Base-by-base conservation (phyloP, 2,888 invertebrate genomes). In the Platycheirus rosarum region DNA sequence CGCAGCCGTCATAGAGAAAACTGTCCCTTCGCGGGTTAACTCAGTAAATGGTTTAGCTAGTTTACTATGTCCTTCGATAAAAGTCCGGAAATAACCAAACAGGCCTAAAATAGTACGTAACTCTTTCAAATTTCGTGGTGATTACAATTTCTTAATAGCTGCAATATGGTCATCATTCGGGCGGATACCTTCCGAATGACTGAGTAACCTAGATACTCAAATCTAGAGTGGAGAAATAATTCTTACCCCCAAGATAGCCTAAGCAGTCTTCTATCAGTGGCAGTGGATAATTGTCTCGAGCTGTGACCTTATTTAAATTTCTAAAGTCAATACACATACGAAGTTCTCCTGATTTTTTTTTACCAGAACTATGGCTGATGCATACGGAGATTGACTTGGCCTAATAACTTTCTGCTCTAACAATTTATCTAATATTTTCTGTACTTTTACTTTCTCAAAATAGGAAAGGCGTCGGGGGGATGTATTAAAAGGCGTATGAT, bases 201-300 rank as follows among this genome's bases (percentile, higher is more conserved):
- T 9, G 42, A 60, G 37, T 85, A 80, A 23, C 85, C 85, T 11
- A 86, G 51, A 66, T 84, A 86, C 37, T 77, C 73, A 85, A 42
- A n/a, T 35, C 85, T 7, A 85, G 46, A 6, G 68, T 14, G 5
- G 71, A 51, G n/a, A 84, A 85, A 40, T 75, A 78, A 9, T 48
- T 51, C 29, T 84, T 85, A 4, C 71, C 70, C 8, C 57, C 23
- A 13, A 84, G 37, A 1, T 35, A 35, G 4, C 35, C 35, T 35
- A 35, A 35, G 11, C 35, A 35, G n/a, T 35, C n/a, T 35, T 35
- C 35, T 35, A n/a, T 35, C n/a, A 35, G 35, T n/a, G 35, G 35
- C n/a, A 35, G 35, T n/a, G 35, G 35, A 35, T 35, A 35, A n/a
- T 35, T 35, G 11, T 35, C 35, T 35, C n/a, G 11, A 35, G 35